A percentile compares a stretch with the other conserved stretches of the same genome.
These are phyloP conservation scores for Myxocyprinus asiaticus DNA, from an alignment of 2,113 vertebrate genomes.

Conservation along the genomic window DNA sequence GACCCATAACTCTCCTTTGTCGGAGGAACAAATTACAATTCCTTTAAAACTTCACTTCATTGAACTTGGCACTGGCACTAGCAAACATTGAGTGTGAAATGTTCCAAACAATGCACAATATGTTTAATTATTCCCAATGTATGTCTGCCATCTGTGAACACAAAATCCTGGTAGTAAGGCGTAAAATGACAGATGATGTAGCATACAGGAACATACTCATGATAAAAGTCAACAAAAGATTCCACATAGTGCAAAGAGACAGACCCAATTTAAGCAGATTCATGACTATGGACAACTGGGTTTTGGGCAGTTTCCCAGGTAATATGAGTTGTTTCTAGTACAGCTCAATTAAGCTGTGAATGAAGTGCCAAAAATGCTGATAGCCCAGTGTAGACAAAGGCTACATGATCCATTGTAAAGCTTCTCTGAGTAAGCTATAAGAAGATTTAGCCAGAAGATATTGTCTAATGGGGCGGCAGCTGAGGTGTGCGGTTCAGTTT, in stretches of 20 bases:
- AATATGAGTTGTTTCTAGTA: slow-evolving; percentile 1
- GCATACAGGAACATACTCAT: slow-evolving; percentile 59
- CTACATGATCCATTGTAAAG: slow-evolving; percentile 48
- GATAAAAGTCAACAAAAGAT: not conserved
- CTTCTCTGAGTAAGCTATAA: slow-evolving; percentile 53
- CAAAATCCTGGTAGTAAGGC: slow-evolving; percentile 52
- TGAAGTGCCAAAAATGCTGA: not conserved
- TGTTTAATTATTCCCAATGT: slow-evolving; percentile 68
- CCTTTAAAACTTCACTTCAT: not conserved
- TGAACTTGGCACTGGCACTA: slow-evolving; percentile 11
- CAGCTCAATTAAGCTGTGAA: slow-evolving; percentile 5
- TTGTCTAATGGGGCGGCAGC: slow-evolving; percentile 76
- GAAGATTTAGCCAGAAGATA: slow-evolving; percentile 64
- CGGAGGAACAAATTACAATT: slow-evolving; percentile 36
- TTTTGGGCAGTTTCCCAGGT: not conserved
- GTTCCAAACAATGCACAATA: slow-evolving; percentile 49
- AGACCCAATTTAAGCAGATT: not conserved
- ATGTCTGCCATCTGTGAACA: slow-evolving; percentile 61
- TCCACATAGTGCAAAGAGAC: not conserved
- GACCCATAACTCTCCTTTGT: slow-evolving; percentile 17
- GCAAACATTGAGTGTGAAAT: slow-evolving; percentile 59
- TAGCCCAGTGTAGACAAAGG: slow-evolving; percentile 58
- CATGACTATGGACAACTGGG: slow-evolving; percentile 5
- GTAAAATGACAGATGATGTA: slow-evolving; percentile 65
- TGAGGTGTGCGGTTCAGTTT: slow-evolving; percentile 60